Conservation (phyloP, 2,113 vertebrate genomes). For the Hiodon tergisus region DNA sequence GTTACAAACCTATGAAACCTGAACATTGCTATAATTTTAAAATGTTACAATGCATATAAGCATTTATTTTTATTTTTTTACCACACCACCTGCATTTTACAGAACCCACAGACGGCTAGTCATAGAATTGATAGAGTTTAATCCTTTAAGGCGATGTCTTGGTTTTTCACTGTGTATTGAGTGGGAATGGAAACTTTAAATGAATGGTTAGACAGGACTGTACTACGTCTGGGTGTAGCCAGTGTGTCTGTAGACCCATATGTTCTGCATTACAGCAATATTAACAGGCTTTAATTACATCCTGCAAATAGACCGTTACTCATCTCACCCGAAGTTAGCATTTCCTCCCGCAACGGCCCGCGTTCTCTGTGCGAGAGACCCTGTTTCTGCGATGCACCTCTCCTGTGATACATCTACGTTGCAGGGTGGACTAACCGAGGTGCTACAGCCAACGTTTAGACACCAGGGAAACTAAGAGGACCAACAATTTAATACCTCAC, state of each 20-base stretch:
- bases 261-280: slow-evolving; percentile 34
- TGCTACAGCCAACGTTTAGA: not conserved
- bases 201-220: slow-evolving; percentile 30
- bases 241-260: slow-evolving; percentile 10
- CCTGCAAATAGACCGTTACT: slow-evolving; percentile 19
- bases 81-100: no score
- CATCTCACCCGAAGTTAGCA: not conserved
- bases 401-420: not conserved
- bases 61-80: no score
- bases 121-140: no score
- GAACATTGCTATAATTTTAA: no score
- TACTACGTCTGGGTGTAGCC: slow-evolving; percentile 30
- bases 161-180: no score
- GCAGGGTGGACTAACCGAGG: not conserved
- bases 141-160: no score
- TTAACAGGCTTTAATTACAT: slow-evolving; percentile 39
- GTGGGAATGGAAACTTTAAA: slow-evolving; percentile 1
- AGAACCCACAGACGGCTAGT: no score
- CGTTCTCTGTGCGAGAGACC: no score
- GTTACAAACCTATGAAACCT: no score
- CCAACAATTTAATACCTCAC: no score
- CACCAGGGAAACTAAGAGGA: not conserved
- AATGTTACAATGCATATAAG: no score
- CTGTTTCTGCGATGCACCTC: not conserved
- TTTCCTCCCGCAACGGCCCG: no score